These are phyloP conservation scores for Pseudoatta argentina DNA, from an alignment of 1,140 invertebrate species.

Conservation along the genomic window DNA sequence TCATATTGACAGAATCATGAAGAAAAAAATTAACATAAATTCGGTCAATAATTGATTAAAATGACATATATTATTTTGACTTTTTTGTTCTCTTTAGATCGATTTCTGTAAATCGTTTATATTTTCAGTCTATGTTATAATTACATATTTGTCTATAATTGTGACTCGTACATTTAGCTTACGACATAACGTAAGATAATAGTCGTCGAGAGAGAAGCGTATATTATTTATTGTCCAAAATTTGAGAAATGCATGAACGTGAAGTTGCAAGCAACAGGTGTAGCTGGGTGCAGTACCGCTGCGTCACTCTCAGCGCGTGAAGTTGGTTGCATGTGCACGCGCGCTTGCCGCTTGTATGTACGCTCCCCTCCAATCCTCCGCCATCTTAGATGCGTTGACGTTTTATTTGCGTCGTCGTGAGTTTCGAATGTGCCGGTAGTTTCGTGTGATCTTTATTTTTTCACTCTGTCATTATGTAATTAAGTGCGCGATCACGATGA, in stretches of 20 bases:
- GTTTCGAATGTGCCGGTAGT: too few species aligned
- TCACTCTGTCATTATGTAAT: neutral
- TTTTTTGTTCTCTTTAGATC: too few species aligned
- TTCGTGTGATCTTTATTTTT: too few species aligned
- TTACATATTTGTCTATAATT: neutral
- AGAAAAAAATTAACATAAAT: too few species aligned
- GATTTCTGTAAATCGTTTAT: neutral
- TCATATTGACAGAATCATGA: too few species aligned
- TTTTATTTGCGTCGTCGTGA: neutral
- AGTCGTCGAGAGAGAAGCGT: neutral
- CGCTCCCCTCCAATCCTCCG: neutral
- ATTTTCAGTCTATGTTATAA: neutral
- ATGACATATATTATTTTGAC: too few species aligned
- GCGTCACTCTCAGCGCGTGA: neutral
- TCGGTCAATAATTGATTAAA: too few species aligned
- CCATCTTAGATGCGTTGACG: neutral
- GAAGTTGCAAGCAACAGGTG: conserved; percentile 15
- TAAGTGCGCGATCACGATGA: neutral
- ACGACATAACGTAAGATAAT: neutral
- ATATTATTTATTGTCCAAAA: neutral
- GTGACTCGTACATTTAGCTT: too few species aligned
- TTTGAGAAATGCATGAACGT: too few species aligned
- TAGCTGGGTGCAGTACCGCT: neutral
- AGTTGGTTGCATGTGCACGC: neutral
- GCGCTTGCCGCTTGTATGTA: too few species aligned